Evolutionary conservation across 1,140 invertebrate species (phyloP), one percentile per base, ranked within the genome.

Genomic region (Drosophila sechellia): DNA sequence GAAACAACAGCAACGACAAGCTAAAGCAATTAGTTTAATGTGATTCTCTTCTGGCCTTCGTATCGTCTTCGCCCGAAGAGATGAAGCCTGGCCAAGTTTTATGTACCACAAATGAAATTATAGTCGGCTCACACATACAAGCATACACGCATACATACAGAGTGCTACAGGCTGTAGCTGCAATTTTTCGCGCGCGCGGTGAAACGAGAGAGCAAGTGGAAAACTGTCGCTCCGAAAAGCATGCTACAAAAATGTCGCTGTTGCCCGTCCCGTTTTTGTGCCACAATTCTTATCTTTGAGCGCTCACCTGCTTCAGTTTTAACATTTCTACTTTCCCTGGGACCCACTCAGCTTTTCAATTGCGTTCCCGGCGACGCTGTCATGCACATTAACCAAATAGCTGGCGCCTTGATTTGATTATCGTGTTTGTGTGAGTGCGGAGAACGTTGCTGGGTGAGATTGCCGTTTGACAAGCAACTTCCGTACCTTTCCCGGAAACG

Each of bases 11-110:
- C 71, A 90, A 90, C 81, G 85, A 90, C 85, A 90, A 89, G 85
- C 73, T 90, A 89, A 89, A 90, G 85, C 85, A 89, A 89, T 89
- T 89, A 89, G 86, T 89, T 89, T 89, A 89, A 89, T 89, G 85
- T 89, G 72, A 90, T 89, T 85, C 54, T 55, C 35, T 59, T 57
- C 70, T 46, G 46, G 43, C 50, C 66, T 42, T 35, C 42, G 53
- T 55, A 45, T 57, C 70, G 42, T 60, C 61, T 69, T 56, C 35
- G 49, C 27, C 42, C 42, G 54, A 70, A 69, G 79, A 87, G 76
- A 89, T 89, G 84, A 89, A 77, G 83, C 69, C 66, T 72, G 63
- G 81, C 71, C 79, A 87, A 87, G 75, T 87, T 87, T 87, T 87
- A 87, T 89, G 84, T 87, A 80, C 84, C 84, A 80, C 85, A 89